Percentiles rank a stretch among this genome's conserved stretches.
Conservation (phyloP, 1,140 invertebrate species). For the Pseudachorutes palmiensis region DNA sequence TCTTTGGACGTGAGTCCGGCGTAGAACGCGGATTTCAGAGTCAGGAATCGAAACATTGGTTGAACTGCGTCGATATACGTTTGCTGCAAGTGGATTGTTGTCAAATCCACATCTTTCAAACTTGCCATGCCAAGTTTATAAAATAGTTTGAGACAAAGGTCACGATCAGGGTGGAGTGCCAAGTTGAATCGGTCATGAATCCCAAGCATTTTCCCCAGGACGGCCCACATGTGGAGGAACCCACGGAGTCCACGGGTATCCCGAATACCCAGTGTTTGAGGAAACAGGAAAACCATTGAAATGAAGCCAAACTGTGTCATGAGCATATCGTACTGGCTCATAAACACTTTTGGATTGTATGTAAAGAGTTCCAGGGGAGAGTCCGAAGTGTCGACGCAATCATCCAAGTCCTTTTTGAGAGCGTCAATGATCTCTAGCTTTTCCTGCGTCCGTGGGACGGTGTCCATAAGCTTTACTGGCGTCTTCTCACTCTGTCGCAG, state of each 20-base stretch:
- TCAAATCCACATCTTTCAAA: slow-evolving; percentile 23
- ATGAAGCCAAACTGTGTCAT: slow-evolving; percentile 35
- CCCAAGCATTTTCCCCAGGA: slow-evolving; percentile 26
- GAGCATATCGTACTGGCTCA: slow-evolving; percentile 33
- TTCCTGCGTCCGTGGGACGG: background rate
- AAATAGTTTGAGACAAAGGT: slow-evolving; percentile 21
- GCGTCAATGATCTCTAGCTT: slow-evolving; percentile 13
- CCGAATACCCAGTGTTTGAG: slow-evolving; percentile 17
- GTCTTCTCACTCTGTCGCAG: background rate
- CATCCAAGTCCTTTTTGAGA: slow-evolving; percentile 18
- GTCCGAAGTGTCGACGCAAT: slow-evolving; percentile 20
- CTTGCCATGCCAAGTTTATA: slow-evolving; percentile 22
- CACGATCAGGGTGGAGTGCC: slow-evolving; percentile 16
- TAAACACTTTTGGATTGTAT: slow-evolving; percentile 20
- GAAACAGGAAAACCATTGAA: slow-evolving; percentile 20
- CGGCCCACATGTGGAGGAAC: slow-evolving; percentile 32
- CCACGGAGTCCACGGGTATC: slow-evolving; percentile 19
- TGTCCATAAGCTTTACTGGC: background rate
- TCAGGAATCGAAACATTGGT: background rate
- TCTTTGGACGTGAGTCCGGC: background rate
- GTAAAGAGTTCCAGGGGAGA: slow-evolving; percentile 19
- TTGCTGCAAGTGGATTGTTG: slow-evolving; percentile 15
- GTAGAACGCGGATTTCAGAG: background rate
- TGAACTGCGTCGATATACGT: background rate
- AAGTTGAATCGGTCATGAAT: slow-evolving; percentile 33